Evolutionary conservation across 2,113 vertebrate species (phyloP), one percentile per base, ranked within the genome.

Genomic region (Hassar affinis): DNA sequence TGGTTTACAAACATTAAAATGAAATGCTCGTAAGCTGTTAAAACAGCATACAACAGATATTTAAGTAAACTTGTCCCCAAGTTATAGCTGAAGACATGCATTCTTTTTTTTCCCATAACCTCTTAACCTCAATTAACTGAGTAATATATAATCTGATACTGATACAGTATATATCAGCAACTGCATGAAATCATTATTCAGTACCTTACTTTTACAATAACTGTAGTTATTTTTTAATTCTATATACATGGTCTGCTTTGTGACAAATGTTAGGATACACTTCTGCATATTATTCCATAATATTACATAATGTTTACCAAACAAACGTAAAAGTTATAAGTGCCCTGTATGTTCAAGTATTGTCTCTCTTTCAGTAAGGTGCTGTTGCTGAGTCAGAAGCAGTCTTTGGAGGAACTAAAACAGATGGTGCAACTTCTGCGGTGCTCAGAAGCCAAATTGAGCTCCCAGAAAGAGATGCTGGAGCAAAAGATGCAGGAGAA

Each of bases 361-460:
- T 61, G 38, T 74, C 6, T 82, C 9, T 25, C 47, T 82, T 81
- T 90, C 84, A 97, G 95, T 88, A 91, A 92, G 92, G 96, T 96
- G 81, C 93, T 96, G 78, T 89, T 99, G 80, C 93, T 99, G 80
- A 96, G 95, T 88, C 97, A 98, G 90, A 98, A 97, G 79, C 96
- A 98, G 61, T 92, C 96, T 0, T 92, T 99, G 33, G 96, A 97
- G 76, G 98, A 99, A 87, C 93, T 99, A 12, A 96, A 96, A 75
- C 97, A 98, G 71, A 95, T 95, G 1, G 94, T 98, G 86, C 97
- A 99, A 85, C 95, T 97, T 3, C 90, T 99, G 86, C 96, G 92
- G 75, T 95, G 96, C 87, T 95, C 96, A 0, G 96, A 98, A 88
- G 94, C 95, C 64, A 96, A 97, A 88, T 95, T 97, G 56, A 87